Evolutionary conservation across 2,888 invertebrate species (phyloP), one percentile per base, ranked within the genome.

Genomic region (Drosophila lutescens): DNA sequence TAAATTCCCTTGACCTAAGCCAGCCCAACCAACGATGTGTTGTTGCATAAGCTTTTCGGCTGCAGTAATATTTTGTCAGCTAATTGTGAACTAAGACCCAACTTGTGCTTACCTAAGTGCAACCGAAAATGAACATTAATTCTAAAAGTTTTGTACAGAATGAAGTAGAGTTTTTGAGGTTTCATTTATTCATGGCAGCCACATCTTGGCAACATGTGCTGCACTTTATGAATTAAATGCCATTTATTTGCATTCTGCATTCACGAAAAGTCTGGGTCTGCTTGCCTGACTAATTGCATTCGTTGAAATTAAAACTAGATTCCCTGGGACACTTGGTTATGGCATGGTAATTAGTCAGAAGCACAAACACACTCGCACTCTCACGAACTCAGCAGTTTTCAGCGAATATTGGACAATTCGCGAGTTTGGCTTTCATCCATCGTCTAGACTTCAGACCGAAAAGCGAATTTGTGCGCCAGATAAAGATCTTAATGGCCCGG

Each of bases 401-500:
- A 50, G 40, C 36, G 32, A 56, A 46, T 56, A 26, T 41, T 38
- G 53, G 36, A 8, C 77, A 55, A 60, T 30, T 41, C 55, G 63
- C 54, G 60, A 40, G 63, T 49, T 53, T 55, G 30, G 41, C 13
- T 38, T 59, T 51, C 36, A 53, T 17, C 41, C 36, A 53, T 13
- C 41, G 87, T 88, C 83, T 84, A 84, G 83, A 88, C 83, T 72
- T 9, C n/a, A 46, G 46, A 49, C 32, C 30, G 44, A 46, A 76
- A 56, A 63, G 62, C 44, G 69, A 71, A 74, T 74, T 77, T 74
- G 76, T 75, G 67, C 63, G 56, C n/a, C 55, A 65, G 86, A 83
- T 88, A 86, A 65, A 73, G 70, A 88, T 83, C 88, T 88, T 83
- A 88, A 83, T 83, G 86, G 72, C 65, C 10, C 12, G 41, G 86